A percentile compares a stretch with the other conserved stretches of the same genome.
phyloP scores from a whole-genome alignment of 2,888 invertebrate species.

The Mesorhabditis spiculigera region DNA sequence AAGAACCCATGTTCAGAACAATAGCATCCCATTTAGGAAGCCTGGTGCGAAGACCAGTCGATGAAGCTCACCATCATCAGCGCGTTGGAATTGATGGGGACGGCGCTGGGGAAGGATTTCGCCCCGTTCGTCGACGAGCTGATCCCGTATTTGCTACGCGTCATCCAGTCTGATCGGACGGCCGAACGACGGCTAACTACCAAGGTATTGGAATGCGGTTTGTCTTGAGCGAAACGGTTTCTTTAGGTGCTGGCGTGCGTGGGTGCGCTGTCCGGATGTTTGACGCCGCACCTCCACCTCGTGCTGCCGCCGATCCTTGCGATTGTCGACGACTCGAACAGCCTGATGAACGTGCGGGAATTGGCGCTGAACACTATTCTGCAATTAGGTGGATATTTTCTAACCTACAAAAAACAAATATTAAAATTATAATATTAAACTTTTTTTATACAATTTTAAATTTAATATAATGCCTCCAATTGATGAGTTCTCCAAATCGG shows the following conservation, averaged over 20 bases:
- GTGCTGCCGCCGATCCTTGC: conserved; percentile 90
- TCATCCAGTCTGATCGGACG: conserved; percentile 84
- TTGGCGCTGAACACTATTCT: conserved; percentile 11
- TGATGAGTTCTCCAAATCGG: too few relatives aligned
- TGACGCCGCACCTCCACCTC: conserved; percentile 91
- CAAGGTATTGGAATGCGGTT: conserved; percentile 12
- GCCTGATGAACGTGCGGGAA: conserved; percentile 20
- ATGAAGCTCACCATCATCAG: conserved; percentile 37
- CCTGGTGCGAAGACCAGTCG: conserved; percentile 39
- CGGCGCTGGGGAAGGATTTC: conserved; percentile 67
- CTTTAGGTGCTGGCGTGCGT: conserved; percentile 73
- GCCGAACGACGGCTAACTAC: conserved; percentile 77
- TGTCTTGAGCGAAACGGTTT: background rate
- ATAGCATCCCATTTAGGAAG: conserved; percentile 25
- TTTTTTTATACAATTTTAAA: too few relatives aligned
- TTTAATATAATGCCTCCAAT: too few relatives aligned
- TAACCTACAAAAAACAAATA: too few relatives aligned
- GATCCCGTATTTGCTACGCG: conserved; percentile 87
- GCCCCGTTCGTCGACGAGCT: conserved; percentile 88
- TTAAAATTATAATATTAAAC: too few relatives aligned
- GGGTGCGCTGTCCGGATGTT: conserved; percentile 87
- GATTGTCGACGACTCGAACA: conserved; percentile 80
- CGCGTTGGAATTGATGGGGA: conserved; percentile 40
- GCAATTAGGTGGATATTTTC: too few relatives aligned
- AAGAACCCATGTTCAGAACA: too few relatives aligned